Evolutionary conservation across 2,113 vertebrate genomes (phyloP).

Genomic region (Malurus melanocephalus): DNA sequence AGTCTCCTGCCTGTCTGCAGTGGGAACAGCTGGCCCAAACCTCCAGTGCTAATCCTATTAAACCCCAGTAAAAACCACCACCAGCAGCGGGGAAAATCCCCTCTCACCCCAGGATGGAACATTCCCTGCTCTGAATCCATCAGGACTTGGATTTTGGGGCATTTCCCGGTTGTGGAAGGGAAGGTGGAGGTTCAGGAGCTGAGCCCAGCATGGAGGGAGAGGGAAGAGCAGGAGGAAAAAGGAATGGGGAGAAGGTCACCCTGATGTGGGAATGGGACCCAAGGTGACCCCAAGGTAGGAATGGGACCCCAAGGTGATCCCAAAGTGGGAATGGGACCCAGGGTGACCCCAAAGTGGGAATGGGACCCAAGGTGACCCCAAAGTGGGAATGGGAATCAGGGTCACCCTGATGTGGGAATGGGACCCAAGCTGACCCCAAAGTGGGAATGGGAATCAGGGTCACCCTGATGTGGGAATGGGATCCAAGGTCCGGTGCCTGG

Average conservation of each 20-base stretch:
- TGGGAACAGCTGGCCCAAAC: slow-evolving; percentile 46
- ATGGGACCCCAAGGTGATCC: too few relatives aligned
- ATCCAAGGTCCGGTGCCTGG: too few relatives aligned
- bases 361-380: neutral
- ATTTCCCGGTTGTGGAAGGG: rapidly evolving
- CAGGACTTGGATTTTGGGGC: neutral
- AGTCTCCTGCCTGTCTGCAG: neutral
- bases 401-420: neutral
- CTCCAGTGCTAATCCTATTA: slow-evolving; percentile 22
- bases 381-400: neutral
- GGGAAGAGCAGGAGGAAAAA: neutral
- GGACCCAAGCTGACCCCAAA: neutral
- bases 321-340: neutral
- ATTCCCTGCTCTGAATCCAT: neutral
- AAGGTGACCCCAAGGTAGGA: too few relatives aligned
- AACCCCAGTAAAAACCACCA: neutral
- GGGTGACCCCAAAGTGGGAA: neutral
- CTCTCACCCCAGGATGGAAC: neutral
- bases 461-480: neutral
- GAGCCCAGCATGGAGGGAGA: neutral
- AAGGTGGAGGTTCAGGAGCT: neutral
- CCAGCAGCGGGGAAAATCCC: neutral
- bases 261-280: neutral
- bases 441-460: neutral
- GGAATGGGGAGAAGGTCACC: neutral